Evolutionary conservation across 2,113 vertebrate species (phyloP).

Genomic region (Theristicus caerulescens): DNA sequence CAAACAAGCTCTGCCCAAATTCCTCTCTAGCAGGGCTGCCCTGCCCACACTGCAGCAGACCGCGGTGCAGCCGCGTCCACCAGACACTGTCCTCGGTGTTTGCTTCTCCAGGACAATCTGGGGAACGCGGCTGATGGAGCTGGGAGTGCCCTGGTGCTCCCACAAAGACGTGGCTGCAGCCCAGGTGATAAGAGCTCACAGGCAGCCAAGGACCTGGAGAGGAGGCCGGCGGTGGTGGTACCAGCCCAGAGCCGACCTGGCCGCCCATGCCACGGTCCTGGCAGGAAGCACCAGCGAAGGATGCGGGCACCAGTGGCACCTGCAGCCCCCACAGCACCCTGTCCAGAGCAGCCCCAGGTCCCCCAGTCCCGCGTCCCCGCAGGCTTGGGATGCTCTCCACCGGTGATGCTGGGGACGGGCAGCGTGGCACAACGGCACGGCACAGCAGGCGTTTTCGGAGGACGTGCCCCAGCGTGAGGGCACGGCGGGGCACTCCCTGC

Average conservation of each 20-base stretch:
- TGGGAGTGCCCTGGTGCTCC: background rate
- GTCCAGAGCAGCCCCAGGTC: background rate
- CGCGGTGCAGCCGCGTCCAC: fast-evolving
- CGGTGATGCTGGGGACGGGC: fast-evolving
- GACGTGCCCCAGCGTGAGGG: fast-evolving
- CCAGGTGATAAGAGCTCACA: background rate
- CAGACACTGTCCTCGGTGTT: background rate
- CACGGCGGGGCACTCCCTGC: fast-evolving
- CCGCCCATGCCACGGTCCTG: background rate
- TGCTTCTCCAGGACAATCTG: background rate
- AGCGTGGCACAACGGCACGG: fast-evolving
- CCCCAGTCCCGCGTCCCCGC: fast-evolving
- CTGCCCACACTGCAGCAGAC: background rate
- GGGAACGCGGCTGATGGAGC: background rate
- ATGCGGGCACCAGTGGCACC: background rate
- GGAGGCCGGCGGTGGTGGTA: background rate
- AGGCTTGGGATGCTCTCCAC: background rate
- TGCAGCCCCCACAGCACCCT: background rate
- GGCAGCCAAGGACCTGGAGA: background rate
- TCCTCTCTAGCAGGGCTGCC: background rate
- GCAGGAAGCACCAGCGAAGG: background rate
- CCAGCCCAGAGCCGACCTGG: background rate
- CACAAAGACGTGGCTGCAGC: background rate
- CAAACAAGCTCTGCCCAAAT: background rate
- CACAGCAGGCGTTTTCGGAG: background rate